A percentile compares a stretch with the other conserved stretches of the same genome.
These are phyloP conservation scores for Eupithecia inturbata DNA, from an alignment of 2,888 invertebrate genomes.

Conservation along the genomic window DNA sequence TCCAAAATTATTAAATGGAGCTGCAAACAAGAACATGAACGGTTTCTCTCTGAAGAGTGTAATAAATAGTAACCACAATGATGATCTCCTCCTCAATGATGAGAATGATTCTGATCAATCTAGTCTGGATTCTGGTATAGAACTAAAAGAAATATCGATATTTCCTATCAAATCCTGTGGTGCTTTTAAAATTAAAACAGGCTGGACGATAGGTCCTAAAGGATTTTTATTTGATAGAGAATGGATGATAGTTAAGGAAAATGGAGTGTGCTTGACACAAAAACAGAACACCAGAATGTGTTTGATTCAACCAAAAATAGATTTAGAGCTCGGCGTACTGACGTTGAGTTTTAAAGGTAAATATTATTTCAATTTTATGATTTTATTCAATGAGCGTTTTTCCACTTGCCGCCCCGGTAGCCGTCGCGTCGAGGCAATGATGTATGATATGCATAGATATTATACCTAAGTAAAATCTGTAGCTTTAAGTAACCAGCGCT, in stretches of 20 bases:
- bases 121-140: slow-evolving; percentile 51
- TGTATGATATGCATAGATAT: no score
- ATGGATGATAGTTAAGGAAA: slow-evolving; percentile 95
- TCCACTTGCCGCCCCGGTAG: background rate
- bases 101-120: slow-evolving; percentile 38
- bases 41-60: background rate
- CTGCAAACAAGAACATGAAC: slow-evolving; percentile 44
- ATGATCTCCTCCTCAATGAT: background rate
- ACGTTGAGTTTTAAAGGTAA: slow-evolving; percentile 86
- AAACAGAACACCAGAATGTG: slow-evolving; percentile 93
- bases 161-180: slow-evolving; percentile 97
- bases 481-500: no score
- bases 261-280: slow-evolving; percentile 94
- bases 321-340: slow-evolving; percentile 83
- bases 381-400: background rate
- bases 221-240: slow-evolving; percentile 95
- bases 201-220: slow-evolving; percentile 89
- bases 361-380: background rate
- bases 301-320: slow-evolving; percentile 88
- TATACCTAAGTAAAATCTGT: no score
- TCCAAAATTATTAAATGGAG: slow-evolving; percentile 41
- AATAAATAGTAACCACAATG: background rate
- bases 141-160: slow-evolving; percentile 76
- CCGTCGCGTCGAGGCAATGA: background rate
- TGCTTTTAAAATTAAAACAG: slow-evolving; percentile 86